Base-by-base conservation (phyloP, 2,113 vertebrate genomes). In the Chloropsis cyanopogon region DNA sequence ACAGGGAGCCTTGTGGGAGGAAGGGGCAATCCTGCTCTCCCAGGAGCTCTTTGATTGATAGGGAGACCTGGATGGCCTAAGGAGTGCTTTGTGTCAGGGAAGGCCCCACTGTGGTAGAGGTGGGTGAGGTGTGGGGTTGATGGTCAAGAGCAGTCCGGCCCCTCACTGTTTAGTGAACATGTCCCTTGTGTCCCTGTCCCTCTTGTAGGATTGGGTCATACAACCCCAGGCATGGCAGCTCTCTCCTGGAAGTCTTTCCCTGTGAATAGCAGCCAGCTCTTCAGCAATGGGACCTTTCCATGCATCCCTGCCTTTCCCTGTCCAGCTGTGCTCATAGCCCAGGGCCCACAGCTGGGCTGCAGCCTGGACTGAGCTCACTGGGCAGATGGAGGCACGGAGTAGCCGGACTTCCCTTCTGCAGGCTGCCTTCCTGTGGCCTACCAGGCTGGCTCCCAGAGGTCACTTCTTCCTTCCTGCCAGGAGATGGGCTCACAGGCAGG, bases 391-490 rank as follows among this genome's bases (percentile, higher is more conserved):
- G 82, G 49, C 1, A 57, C 3, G 4, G 82, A 94, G 78, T 69
- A 65, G 70, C 44, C 2, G 9, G 82, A 88, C 75, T 52, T 95
- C 88, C 88, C 79, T 54, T 95, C 86, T 1, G 0, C 53, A 64
- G 84, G 69, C 90, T 69, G 84, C 72, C 59, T 92, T 91, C 83
- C 90, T 71, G 10, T 4, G 10, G 91, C 85, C 35, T 28, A 22
- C 28, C 82, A 66, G 82, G 14, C 35, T 4, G 19, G 52, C 53
- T 88, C 28, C 88, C 4, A 1, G 54, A 66, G 91, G 75, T 82
- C 82, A n/a, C 53, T 31, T 69, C 80, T 95, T 93, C 96, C 93
- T 92, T 96, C 96, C 88, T 95, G 91, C 70, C 14, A 2, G 73
- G 65, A 63, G 60, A 50, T 2, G 2, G 73, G 69, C 56, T 87